Base-by-base conservation (phyloP, 2,888 invertebrate species). In the Drosophila pseudotalamancana region DNA sequence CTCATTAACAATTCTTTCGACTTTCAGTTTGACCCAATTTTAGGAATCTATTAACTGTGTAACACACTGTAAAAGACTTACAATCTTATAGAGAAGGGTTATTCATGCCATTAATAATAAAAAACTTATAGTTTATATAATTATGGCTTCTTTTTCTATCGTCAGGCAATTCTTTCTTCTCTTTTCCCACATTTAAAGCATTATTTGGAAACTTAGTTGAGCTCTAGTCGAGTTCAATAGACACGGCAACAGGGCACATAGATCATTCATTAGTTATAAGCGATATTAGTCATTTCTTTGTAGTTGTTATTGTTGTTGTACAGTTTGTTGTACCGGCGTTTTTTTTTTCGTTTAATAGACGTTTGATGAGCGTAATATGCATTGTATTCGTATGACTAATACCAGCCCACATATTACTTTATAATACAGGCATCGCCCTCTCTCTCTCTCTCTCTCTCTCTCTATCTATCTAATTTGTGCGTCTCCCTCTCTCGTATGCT, bases 211-310 rank as follows among this genome's bases (percentile, higher is more conserved):
- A n/a, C 21, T 27, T 19, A 6, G 19, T 11, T 35, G 21, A 16
- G 8, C 1, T 34, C 62, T 42, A 16, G n/a, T n/a, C n/a, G n/a
- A n/a, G n/a, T n/a, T n/a, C n/a, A n/a, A n/a, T n/a, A n/a, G 43
- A 5, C 25, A 19, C 6, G 25, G 19, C 60, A 9, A 6, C 19
- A n/a, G 61, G 25, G 19, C 27, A 43, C 61, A 42, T 43, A 42
- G 32, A 34, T 42, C 12, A 37, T 19, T 31, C 34, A 56, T 29
- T 43, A 23, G 35, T 1, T 3, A 12, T 34, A 45, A 50, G 39
- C 9, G 40, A 45, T 59, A 21, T 67, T 61, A 69, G 70, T 66
- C 69, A 66, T 61, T 18, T n/a, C n/a, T n/a, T n/a, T 49, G 29
- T 32, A 40, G 45, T 25, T 9, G 14, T 5, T n/a, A n/a, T n/a